Base-by-base conservation (phyloP, 2,888 invertebrate species). In the Patella caerulea region DNA sequence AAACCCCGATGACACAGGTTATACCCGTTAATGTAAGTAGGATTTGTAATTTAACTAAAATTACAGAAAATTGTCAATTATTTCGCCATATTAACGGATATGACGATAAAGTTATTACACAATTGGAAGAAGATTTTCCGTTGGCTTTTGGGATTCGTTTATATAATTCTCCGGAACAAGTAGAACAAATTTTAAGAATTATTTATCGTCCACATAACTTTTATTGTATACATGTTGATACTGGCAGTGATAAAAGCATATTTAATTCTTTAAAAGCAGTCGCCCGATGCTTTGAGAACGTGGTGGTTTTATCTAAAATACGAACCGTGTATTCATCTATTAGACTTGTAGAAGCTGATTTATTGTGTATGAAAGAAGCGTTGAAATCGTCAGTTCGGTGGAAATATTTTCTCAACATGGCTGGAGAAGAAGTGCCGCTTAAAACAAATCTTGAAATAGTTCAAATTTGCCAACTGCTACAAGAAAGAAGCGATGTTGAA, bases 321-420 rank as follows among this genome's bases (percentile, higher is more conserved):
- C 77, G 86, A 3, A 74, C 79, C 34, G 79, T 86, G 1, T 86
- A 86, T 77, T 78, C 83, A 4, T 81, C 83, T 52, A 82, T 84
- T 24, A 75, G 78, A 34, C 80, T 83, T n/a, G 78, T 87, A 2
- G 73, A 83, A 17, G 85, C 84, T 0, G 87, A 87, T 69, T 53
- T 87, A 53, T 78, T 81, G 73, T 86, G 85, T 69, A 85, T 86
- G 83, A 75, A 79, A n/a, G 74, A 59, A 29, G 73, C 83, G 14
- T 52, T 80, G 34, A 78, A 72, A n/a, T 78, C 84, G 9, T 71
- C 75, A 9, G 74, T 81, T 11, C 83, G 82, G 52, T 92, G 91
- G 90, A 88, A 88, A 75, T 92, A 92, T 79, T 88, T 88, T 78
- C 89, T 91, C 55, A 91, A 91, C 75, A 84, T 91, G 9, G 87